Conservation (phyloP, 2,888 invertebrate species). For the Macaria liturata region DNA sequence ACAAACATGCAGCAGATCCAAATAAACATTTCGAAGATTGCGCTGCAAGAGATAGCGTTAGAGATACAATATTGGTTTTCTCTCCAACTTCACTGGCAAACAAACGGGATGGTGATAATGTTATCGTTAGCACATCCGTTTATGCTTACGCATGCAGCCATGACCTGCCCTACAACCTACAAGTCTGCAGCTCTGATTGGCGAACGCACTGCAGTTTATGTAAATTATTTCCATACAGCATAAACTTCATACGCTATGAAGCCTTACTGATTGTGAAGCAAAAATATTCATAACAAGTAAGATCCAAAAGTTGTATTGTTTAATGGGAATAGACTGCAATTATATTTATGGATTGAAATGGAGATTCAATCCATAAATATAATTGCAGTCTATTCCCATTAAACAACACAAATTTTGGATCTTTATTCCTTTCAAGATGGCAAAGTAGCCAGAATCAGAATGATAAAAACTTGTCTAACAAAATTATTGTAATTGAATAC, state of each 20-base stretch:
- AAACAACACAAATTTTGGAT: too few species aligned
- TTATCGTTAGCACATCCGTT: constrained; percentile 76
- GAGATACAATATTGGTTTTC: constrained; percentile 45
- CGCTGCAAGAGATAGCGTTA: constrained; percentile 17
- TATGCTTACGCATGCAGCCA: constrained; percentile 73
- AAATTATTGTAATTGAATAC: neutral
- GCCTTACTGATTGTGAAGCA: constrained; percentile 9
- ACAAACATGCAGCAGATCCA: constrained; percentile 5
- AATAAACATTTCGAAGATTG: constrained; percentile 25
- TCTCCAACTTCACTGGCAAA: constrained; percentile 40
- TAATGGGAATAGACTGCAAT: too few species aligned
- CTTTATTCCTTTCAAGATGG: too few species aligned
- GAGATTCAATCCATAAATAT: too few species aligned
- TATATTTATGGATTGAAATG: too few species aligned
- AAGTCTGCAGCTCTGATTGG: constrained; percentile 62
- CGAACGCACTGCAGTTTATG: constrained; percentile 59
- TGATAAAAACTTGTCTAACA: too few species aligned
- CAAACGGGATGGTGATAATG: constrained; percentile 61
- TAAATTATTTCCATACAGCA: constrained; percentile 43
- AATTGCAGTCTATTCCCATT: too few species aligned
- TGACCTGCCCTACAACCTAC: constrained; percentile 81
- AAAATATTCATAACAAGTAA: constrained; percentile 13
- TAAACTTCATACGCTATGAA: constrained; percentile 24
- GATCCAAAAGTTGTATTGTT: too few species aligned
- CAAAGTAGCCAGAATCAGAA: too few species aligned